Evolutionary conservation across 2,113 vertebrate species (phyloP).

Genomic region (Caranx melampygus): DNA sequence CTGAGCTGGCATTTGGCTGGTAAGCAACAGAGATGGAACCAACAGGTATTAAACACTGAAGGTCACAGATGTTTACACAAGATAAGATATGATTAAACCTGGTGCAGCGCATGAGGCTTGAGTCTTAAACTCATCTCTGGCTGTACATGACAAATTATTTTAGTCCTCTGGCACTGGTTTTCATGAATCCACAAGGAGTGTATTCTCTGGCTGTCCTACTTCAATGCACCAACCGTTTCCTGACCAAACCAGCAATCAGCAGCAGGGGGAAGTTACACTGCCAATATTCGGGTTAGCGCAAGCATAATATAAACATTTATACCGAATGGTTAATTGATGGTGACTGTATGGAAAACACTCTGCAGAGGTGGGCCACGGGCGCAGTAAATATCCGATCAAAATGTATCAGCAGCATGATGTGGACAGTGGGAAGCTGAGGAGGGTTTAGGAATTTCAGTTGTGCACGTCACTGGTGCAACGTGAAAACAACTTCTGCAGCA

Average conservation of each 20-base stretch:
- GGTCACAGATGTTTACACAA: neutral
- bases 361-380: slow-evolving; percentile 13
- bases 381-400: slow-evolving; percentile 47
- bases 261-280: slow-evolving; percentile 40
- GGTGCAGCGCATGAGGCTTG: neutral
- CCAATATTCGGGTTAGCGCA: slow-evolving; percentile 50
- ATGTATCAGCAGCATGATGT: slow-evolving; percentile 34
- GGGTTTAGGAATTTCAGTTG: slow-evolving; percentile 44
- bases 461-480: slow-evolving; percentile 20
- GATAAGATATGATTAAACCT: slow-evolving; percentile 7
- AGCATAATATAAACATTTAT: slow-evolving; percentile 57
- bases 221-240: slow-evolving; percentile 20
- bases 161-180: slow-evolving; percentile 10
- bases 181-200: slow-evolving; percentile 24
- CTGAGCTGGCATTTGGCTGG: slow-evolving; percentile 21
- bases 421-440: slow-evolving; percentile 27
- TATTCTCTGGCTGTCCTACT: slow-evolving; percentile 37
- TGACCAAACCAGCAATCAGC: slow-evolving; percentile 57
- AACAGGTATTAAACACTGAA: neutral
- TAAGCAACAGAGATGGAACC: neutral
- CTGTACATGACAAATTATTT: slow-evolving; percentile 25
- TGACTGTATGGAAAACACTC: slow-evolving; percentile 51
- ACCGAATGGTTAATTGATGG: slow-evolving; percentile 45
- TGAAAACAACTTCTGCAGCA: neutral
- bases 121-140: neutral